phyloP scores from a whole-genome alignment of 2,888 invertebrate genomes.

The Clusia tigrina region DNA sequence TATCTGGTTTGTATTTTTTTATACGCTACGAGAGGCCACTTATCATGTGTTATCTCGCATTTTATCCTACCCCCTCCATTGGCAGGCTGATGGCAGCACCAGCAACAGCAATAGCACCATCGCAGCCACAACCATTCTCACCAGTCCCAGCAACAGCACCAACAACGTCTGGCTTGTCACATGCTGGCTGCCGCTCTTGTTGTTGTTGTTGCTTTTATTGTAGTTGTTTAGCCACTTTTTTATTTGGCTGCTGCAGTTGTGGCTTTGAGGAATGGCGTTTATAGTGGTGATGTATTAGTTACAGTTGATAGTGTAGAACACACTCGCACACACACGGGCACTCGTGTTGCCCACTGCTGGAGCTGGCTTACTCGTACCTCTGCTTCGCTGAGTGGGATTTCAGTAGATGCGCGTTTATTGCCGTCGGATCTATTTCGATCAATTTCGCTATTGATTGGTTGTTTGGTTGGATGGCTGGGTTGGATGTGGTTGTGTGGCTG shows the following conservation, averaged over 20 bases:
- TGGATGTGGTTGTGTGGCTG: neutral
- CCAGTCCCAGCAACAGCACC: constrained; percentile 3
- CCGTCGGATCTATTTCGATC: constrained; percentile 25
- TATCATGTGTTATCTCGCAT: constrained; percentile 46
- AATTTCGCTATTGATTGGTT: constrained; percentile 25
- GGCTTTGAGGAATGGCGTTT: constrained; percentile 11
- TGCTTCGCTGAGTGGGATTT: constrained; percentile 10
- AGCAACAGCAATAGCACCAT: no score
- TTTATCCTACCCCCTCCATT: constrained; percentile 24
- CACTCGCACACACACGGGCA: constrained; percentile 8
- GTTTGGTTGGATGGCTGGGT: neutral
- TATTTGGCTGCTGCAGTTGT: constrained; percentile 1
- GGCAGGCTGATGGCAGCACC: neutral
- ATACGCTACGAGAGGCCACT: constrained; percentile 33
- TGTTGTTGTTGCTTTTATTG: neutral
- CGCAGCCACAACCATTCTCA: neutral
- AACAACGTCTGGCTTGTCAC: constrained; percentile 5
- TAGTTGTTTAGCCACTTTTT: constrained; percentile 13
- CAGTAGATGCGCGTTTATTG: neutral
- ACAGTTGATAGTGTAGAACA: constrained; percentile 16
- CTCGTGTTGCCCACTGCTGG: neutral
- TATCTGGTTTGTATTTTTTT: constrained; percentile 60
- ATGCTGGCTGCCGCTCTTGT: neutral
- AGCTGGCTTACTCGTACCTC: neutral
- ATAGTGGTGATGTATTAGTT: constrained; percentile 16